Evolutionary conservation across 2,113 vertebrate genomes (phyloP).

Genomic region (Cyphotilapia sp.): DNA sequence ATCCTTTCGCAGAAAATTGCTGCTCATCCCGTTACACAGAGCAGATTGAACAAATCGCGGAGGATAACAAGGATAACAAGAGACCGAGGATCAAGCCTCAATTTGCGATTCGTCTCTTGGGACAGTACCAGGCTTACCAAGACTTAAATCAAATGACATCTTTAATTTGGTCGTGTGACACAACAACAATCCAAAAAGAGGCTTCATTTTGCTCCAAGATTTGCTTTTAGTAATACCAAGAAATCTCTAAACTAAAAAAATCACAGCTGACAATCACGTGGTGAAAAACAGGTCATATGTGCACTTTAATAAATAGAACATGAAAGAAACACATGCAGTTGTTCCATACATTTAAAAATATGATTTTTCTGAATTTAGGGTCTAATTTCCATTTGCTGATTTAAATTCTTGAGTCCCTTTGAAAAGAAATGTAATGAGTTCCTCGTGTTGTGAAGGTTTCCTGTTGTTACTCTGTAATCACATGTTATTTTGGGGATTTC

Average conservation of each 20-base stretch:
- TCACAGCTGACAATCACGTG: neutral
- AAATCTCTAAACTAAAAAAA: neutral
- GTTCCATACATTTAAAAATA: neutral
- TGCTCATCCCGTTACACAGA: constrained; percentile 41
- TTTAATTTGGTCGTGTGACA: constrained; percentile 45
- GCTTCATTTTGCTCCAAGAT: neutral
- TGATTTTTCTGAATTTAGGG: neutral
- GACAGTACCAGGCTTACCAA: constrained; percentile 56
- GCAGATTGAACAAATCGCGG: constrained; percentile 44
- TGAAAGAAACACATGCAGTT: neutral
- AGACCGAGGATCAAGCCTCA: constrained; percentile 40
- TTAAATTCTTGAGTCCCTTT: neutral
- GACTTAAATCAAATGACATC: constrained; percentile 55
- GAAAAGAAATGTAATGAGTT: neutral
- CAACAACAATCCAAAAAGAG: constrained; percentile 20
- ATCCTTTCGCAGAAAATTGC: constrained; percentile 38
- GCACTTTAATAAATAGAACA: neutral
- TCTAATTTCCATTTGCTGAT: rapidly evolving
- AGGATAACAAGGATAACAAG: constrained; percentile 9
- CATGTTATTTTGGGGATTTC: neutral
- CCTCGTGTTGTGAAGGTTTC: neutral
- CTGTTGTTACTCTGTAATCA: neutral
- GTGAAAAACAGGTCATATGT: neutral
- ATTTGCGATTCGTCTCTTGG: constrained; percentile 49
- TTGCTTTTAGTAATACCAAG: neutral